A percentile compares a stretch with the other conserved stretches of the same genome.
Evolutionary conservation across 1,140 invertebrate genomes (phyloP).

Genomic region (Zaprionus capensis): DNA sequence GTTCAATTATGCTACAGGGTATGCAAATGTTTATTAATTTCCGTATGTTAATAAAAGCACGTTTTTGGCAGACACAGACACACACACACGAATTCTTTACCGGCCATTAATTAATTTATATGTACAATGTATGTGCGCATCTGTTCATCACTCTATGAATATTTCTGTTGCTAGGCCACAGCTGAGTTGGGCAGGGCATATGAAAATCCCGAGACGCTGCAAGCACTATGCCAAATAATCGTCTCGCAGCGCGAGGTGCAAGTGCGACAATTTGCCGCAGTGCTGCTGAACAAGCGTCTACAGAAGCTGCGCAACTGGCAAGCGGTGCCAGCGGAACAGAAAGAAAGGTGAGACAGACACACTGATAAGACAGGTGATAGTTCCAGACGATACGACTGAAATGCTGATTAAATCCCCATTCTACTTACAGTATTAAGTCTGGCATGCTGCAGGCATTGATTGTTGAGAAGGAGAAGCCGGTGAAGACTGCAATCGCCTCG

Average conservation of each 20-base stretch:
- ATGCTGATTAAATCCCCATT: background rate
- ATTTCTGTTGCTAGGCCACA: slow-evolving; percentile 85
- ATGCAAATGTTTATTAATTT: slow-evolving; percentile 1
- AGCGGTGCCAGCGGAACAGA: slow-evolving; percentile 85
- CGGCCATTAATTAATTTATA: slow-evolving; percentile 41
- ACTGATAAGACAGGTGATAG: background rate
- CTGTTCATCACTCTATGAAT: slow-evolving; percentile 9
- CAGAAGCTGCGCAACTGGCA: slow-evolving; percentile 87
- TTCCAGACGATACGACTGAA: background rate
- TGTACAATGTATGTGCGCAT: slow-evolving; percentile 14
- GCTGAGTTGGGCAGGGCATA: slow-evolving; percentile 87
- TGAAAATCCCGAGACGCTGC: slow-evolving; percentile 87
- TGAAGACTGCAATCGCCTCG: slow-evolving; percentile 88
- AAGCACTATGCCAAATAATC: slow-evolving; percentile 86
- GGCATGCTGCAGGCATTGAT: slow-evolving; percentile 86
- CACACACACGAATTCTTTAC: background rate
- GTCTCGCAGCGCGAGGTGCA: slow-evolving; percentile 86
- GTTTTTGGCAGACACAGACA: slow-evolving; percentile 13
- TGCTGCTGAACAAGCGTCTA: slow-evolving; percentile 87
- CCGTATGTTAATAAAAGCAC: slow-evolving; percentile 26
- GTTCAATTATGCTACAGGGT: background rate
- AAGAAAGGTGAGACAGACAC: slow-evolving; percentile 84
- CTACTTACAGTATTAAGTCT: slow-evolving; percentile 86
- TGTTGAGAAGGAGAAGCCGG: slow-evolving; percentile 87
- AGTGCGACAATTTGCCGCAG: slow-evolving; percentile 89